Conservation (phyloP, 2,113 vertebrate genomes). For the Alaudala cheleensis region DNA sequence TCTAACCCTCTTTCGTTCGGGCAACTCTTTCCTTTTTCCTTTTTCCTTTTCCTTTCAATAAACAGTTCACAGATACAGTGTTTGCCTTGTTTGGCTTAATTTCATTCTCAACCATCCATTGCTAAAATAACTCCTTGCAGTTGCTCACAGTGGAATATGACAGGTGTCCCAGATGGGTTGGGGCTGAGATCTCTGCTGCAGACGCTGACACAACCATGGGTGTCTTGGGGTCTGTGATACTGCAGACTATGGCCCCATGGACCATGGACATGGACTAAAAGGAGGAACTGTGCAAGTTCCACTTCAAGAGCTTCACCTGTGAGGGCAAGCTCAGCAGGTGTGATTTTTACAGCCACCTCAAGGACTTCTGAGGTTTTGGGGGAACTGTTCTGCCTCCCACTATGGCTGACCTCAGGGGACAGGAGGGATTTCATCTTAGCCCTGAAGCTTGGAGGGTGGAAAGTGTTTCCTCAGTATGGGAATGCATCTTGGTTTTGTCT, state of each 20-base stretch:
- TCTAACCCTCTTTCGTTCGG: not conserved
- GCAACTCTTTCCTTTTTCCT: not conserved
- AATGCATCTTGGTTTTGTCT: not conserved
- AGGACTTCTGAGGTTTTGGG: not conserved
- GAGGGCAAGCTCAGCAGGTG: not conserved
- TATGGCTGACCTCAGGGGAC: not conserved
- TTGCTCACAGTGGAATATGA: rapidly evolving
- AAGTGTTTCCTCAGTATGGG: not conserved
- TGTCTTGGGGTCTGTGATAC: too few relatives aligned
- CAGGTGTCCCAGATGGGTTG: not conserved
- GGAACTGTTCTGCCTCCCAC: not conserved
- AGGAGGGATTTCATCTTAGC: not conserved
- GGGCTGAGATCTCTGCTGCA: not conserved
- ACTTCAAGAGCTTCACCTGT: not conserved
- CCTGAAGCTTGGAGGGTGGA: not conserved
- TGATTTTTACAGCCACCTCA: not conserved
- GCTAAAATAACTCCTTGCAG: too few relatives aligned
- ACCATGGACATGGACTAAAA: not conserved
- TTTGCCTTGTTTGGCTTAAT: not conserved
- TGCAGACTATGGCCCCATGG: not conserved
- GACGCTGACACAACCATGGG: not conserved
- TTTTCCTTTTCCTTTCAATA: not conserved
- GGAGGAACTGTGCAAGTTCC: not conserved
- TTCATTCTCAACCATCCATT: not conserved
- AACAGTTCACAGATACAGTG: not conserved